A percentile compares a stretch with the other conserved stretches of the same genome.
These are phyloP conservation scores for Paramisgurnus dabryanus DNA, from an alignment of 2,113 vertebrate species.

Conservation along the genomic window DNA sequence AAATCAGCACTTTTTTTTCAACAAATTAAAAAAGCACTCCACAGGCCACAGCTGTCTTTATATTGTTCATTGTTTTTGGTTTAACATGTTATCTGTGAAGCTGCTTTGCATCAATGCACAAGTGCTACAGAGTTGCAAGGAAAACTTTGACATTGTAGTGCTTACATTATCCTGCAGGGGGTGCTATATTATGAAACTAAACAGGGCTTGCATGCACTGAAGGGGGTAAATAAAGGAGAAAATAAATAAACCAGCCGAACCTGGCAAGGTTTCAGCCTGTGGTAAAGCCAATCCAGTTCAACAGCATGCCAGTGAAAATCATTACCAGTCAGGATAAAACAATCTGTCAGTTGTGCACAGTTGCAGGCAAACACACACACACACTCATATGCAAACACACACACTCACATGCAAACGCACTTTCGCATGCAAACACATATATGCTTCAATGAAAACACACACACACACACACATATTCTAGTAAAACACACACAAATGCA, in stretches of 20 bases:
- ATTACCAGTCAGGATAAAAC: slow-evolving; percentile 60
- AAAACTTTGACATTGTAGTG: neutral
- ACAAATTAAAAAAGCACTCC: too few species aligned
- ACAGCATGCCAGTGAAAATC: slow-evolving; percentile 74
- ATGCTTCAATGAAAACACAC: neutral
- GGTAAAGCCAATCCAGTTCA: slow-evolving; percentile 59
- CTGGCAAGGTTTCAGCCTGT: slow-evolving; percentile 6
- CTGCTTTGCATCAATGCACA: too few species aligned
- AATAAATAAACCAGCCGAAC: slow-evolving; percentile 23
- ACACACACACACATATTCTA: neutral
- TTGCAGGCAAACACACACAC: slow-evolving; percentile 37
- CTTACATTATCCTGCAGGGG: slow-evolving; percentile 29
- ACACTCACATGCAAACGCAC: slow-evolving; percentile 14
- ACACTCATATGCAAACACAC: slow-evolving; percentile 28
- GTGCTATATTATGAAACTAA: neutral
- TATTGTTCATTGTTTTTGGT: too few species aligned
- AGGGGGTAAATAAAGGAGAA: slow-evolving; percentile 17
- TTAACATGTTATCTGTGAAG: too few species aligned
- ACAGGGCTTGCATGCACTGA: neutral
- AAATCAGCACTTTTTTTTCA: too few species aligned
- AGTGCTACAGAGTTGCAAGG: too few species aligned
- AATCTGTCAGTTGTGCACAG: slow-evolving; percentile 48
- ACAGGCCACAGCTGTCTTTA: too few species aligned
- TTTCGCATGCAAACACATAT: neutral
- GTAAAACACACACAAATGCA: too few species aligned